phyloP scores from a whole-genome alignment of 2,888 invertebrate species.

The Ganaspis brasiliensis region DNA sequence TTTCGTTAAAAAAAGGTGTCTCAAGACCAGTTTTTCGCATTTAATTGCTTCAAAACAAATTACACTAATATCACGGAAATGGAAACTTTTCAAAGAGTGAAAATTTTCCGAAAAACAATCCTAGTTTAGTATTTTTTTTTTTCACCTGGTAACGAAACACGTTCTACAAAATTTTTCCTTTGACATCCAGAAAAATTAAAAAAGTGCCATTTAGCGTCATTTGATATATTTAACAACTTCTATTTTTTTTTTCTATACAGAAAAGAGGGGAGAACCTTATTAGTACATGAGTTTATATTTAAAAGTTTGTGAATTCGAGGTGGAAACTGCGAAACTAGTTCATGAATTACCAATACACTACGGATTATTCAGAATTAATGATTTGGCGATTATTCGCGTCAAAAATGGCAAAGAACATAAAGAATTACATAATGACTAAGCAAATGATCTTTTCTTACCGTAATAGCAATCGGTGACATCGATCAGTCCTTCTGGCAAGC shows the following conservation, averaged over 20 bases:
- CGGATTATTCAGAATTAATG: constrained; percentile 18
- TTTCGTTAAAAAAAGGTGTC: constrained; percentile 17
- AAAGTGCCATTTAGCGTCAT: constrained; percentile 14
- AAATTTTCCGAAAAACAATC: not conserved
- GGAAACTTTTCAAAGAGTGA: constrained; percentile 32
- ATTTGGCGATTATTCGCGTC: constrained; percentile 10
- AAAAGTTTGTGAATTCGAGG: constrained; percentile 1
- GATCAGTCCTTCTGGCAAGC: constrained; percentile 88
- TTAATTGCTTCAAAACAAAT: not conserved
- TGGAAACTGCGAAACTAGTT: constrained; percentile 29
- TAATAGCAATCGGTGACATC: constrained; percentile 95
- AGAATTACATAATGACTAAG: constrained; percentile 11
- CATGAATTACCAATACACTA: constrained; percentile 1
- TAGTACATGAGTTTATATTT: constrained; percentile 10
- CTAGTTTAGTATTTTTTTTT: not conserved
- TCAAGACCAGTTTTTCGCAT: constrained; percentile 12
- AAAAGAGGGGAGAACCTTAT: constrained; percentile 29
- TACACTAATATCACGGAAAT: constrained; percentile 18
- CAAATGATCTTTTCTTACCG: constrained; percentile 79
- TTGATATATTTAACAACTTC: not conserved
- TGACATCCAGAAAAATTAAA: not conserved
- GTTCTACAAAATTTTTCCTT: constrained; percentile 4
- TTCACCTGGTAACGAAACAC: not conserved
- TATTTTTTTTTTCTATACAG: not conserved
- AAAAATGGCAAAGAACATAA: not conserved